Base-by-base conservation (phyloP, 2,888 invertebrate species). In the Drosophila aldrichi region DNA sequence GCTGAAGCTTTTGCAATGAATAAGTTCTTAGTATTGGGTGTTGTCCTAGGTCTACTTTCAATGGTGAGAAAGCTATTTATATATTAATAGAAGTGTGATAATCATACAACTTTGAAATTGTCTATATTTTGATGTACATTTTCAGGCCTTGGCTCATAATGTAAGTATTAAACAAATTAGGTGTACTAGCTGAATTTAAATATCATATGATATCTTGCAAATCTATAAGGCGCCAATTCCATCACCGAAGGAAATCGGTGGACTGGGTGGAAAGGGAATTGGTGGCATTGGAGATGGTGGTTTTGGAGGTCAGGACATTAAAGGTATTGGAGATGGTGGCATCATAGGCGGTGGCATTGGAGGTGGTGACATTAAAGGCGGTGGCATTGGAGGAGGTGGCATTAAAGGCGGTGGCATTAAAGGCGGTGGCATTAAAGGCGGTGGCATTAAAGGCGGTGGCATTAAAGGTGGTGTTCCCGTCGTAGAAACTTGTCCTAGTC, bases 401-500 rank as follows among this genome's bases (percentile, higher is more conserved):
- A n/a, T n/a, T n/a, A n/a, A n/a, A n/a, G 43, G 14, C 2, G 20
- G 20, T 43, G 6, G 5, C 43, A 14, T 12, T 18, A 32, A 32
- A 10, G 34, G 36, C 0, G 74, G 49, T 8, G 68, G 43, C 0
- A 20, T 20, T 0, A 25, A n/a, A 25, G 38, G 40, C 8, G 41
- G 29, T 44, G 32, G 32, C 32, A 32, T 32, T 32, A 8, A 8
- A 8, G 32, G 32, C 2, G 32, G 32, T 2, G 32, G 32, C 2
- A 32, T 32, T 32, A n/a, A n/a, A n/a, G 29, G 25, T 25, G 5
- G 41, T 12, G 41, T 18, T 46, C 14, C 44, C 3, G 8, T 32
- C 38, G 6, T 20, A 2, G 44, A 38, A 1, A 38, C 61, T n/a
- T 83, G 83, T 44, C 88, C 83, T 8, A 40, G 48, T n/a, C 89